Evolutionary conservation across 2,113 vertebrate species (phyloP).

Genomic region (Panurus biarmicus): DNA sequence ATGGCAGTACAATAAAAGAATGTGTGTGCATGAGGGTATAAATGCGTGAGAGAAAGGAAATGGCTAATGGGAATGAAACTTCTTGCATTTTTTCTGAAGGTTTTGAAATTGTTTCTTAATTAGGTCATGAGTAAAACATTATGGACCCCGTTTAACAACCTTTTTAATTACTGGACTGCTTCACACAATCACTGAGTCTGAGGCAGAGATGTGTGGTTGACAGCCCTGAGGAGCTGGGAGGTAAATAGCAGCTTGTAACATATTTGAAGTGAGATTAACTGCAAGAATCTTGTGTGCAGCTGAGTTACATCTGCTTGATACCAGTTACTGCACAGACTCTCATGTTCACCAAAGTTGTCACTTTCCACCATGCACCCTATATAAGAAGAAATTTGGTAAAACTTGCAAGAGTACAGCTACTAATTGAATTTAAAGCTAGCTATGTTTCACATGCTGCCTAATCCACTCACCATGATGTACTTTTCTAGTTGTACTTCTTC

Average conservation of each 20-base stretch:
- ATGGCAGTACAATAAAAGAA: conserved; percentile 29
- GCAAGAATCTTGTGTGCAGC: neutral
- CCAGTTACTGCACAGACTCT: neutral
- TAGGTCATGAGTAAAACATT: neutral
- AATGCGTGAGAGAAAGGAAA: conserved; percentile 6
- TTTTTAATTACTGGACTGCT: neutral
- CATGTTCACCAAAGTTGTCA: neutral
- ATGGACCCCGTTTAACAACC: neutral
- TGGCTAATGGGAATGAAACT: neutral
- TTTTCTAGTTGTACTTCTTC: neutral
- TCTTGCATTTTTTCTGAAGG: neutral
- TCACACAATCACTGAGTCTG: neutral
- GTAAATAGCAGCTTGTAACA: neutral
- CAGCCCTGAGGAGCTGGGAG: neutral
- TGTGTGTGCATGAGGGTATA: neutral
- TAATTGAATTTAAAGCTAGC: neutral
- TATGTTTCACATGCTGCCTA: neutral
- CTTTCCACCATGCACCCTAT: neutral
- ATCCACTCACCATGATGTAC: neutral
- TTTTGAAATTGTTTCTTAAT: conserved; percentile 1
- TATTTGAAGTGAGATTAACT: neutral
- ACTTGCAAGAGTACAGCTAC: neutral
- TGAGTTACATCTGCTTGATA: neutral
- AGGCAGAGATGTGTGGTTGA: neutral
- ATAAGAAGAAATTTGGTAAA: neutral